phyloP scores from a whole-genome alignment of 2,888 invertebrate species.

The Selenia dentaria region DNA sequence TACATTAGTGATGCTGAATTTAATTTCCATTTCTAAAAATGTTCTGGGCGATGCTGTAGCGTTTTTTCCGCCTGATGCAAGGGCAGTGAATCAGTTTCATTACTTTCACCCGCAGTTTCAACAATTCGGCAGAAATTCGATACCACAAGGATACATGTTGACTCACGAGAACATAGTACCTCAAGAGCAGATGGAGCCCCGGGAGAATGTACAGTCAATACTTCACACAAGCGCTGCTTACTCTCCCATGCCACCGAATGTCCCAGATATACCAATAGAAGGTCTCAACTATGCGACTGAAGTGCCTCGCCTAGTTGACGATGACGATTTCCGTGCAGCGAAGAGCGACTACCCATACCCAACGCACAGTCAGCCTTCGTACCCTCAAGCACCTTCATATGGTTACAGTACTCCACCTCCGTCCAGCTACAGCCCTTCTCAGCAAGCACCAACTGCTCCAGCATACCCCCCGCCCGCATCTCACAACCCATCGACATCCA shows the following conservation, averaged over 20 bases:
- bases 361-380: slow-evolving; percentile 21
- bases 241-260: slow-evolving; percentile 1
- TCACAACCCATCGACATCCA: slow-evolving; percentile 37
- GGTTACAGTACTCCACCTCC: slow-evolving; percentile 27
- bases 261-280: slow-evolving; percentile 15
- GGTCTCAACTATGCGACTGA: slow-evolving; percentile 9
- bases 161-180: slow-evolving; percentile 18
- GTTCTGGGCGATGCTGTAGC: slow-evolving; percentile 48
- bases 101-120: slow-evolving; percentile 27
- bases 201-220: slow-evolving; percentile 19
- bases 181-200: slow-evolving; percentile 19
- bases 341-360: slow-evolving; percentile 29
- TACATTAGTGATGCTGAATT: slow-evolving; percentile 39
- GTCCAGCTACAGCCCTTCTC: slow-evolving; percentile 19
- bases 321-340: slow-evolving; percentile 22
- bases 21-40: slow-evolving; percentile 36
- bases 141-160: slow-evolving; percentile 21
- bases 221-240: slow-evolving; percentile 17
- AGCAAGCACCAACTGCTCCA: slow-evolving; percentile 25
- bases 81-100: slow-evolving; percentile 40
- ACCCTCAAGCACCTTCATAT: slow-evolving; percentile 30
- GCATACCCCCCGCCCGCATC: slow-evolving; percentile 11
- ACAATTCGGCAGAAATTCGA: slow-evolving; percentile 19
- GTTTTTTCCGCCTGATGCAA: slow-evolving; percentile 51
- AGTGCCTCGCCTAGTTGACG: slow-evolving; percentile 7